phyloP scores from a whole-genome alignment of 2,113 vertebrate species.

The Carlito syrichta region DNA sequence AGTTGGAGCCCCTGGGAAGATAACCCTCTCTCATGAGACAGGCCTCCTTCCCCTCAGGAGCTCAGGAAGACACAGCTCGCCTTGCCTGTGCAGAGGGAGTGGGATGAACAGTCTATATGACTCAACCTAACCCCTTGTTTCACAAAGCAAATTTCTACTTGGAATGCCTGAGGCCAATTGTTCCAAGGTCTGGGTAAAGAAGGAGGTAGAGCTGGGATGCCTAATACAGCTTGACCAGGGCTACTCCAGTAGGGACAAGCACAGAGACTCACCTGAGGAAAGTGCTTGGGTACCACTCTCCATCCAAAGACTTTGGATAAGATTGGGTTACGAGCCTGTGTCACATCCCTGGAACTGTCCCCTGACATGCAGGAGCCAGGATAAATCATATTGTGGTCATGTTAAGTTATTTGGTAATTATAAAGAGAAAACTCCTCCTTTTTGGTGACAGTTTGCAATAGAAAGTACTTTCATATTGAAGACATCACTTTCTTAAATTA shows the following conservation, averaged over 20 bases:
- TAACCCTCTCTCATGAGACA: background rate
- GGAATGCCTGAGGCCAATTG: accelerated
- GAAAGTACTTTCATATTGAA: background rate
- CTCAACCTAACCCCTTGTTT: background rate
- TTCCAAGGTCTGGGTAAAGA: background rate
- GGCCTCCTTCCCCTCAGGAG: accelerated
- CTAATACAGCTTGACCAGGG: background rate
- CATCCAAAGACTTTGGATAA: background rate
- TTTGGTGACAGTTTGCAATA: no score
- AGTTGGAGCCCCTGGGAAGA: background rate
- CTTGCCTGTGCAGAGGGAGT: background rate
- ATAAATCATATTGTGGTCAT: background rate
- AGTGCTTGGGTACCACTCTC: background rate
- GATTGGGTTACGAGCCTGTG: background rate
- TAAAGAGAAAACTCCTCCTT: background rate
- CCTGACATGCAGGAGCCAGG: background rate
- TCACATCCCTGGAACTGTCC: background rate
- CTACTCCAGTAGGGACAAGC: background rate
- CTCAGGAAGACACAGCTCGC: no score
- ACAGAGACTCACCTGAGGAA: background rate
- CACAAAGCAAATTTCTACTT: background rate
- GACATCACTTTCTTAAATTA: background rate
- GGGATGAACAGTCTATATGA: accelerated
- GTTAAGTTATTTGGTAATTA: background rate
- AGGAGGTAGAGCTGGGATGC: background rate